Evolutionary conservation across 1,140 invertebrate genomes (phyloP), one percentile per base, ranked within the genome.

Genomic region (Apis laboriosa): DNA sequence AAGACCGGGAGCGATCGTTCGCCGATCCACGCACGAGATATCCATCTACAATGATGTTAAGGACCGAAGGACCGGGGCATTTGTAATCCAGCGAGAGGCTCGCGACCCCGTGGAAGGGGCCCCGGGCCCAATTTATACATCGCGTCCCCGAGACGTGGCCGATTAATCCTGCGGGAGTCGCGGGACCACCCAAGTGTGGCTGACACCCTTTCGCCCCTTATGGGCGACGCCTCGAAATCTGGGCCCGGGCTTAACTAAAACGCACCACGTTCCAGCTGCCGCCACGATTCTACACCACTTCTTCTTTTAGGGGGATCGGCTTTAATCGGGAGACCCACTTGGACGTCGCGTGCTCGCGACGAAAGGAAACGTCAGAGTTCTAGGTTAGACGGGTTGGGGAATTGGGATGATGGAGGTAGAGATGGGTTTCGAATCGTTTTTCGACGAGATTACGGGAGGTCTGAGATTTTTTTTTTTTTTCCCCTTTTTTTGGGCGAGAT

Each of bases 121-220:
- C 61, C 53, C 86, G 80, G 89, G 89, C 88, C 93, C 92, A 93
- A 94, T 94, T 94, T 93, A 94, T 93, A 94, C 92, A 94, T 93
- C 89, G 88, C 92, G 91, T 92, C 90, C 84, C 84, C 83, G 87
- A 85, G 90, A 91, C 90, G 88, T 89, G 84, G 79, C 84, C 92
- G 92, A 94, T 94, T 94, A 94, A 94, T 94, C 92, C 93, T 92
- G 78, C 64, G 80, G 90, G 90, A 91, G 85, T 90, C 91, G 89
- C 88, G 85, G 63, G 93, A 94, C 93, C 93, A 94, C 93, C 93
- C 93, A 94, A 84, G 91, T 90, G 90, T 91, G 90, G 87, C 93
- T 92, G 92, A 94, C 92, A 93, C 91, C 92, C 91, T 91, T 92
- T 90, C 86, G 80, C 87, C 91, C 34, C 85, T 90, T 90, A 84